These are phyloP conservation scores for Phalacrocorax brasilianus DNA, from an alignment of 2,113 vertebrate genomes.

Conservation along the genomic window DNA sequence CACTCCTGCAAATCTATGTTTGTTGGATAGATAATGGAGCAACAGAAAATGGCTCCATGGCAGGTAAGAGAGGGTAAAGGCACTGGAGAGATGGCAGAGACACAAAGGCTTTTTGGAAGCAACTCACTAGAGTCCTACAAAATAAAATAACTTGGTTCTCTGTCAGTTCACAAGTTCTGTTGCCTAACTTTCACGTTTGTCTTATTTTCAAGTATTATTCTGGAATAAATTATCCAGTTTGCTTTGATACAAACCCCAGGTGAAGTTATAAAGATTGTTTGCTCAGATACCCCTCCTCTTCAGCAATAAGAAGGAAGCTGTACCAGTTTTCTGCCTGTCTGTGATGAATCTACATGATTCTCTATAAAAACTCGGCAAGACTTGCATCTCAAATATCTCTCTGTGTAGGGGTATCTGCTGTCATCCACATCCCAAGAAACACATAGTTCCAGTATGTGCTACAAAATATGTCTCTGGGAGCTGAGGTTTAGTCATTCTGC, in stretches of 20 bases:
- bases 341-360: background rate
- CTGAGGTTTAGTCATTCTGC: background rate
- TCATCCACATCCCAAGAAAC: background rate
- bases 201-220: background rate
- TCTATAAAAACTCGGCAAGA: background rate
- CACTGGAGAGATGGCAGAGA: background rate
- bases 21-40: background rate
- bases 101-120: background rate
- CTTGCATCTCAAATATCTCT: background rate
- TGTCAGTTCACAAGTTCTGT: background rate
- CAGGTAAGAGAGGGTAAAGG: background rate
- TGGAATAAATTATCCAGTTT: background rate
- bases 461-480: background rate
- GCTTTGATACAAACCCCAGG: background rate
- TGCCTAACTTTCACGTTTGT: background rate
- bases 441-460: background rate
- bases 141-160: background rate
- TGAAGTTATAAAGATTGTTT: background rate
- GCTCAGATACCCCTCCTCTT: background rate
- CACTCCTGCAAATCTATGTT: background rate
- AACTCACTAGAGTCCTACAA: background rate
- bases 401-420: background rate
- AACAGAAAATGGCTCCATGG: background rate
- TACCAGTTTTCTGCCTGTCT: background rate
- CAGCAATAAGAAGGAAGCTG: background rate